Percentiles rank a stretch among this genome's conserved stretches.
These are phyloP conservation scores for Sturmia bella DNA, from an alignment of 2,888 invertebrate genomes.

Conservation along the genomic window DNA sequence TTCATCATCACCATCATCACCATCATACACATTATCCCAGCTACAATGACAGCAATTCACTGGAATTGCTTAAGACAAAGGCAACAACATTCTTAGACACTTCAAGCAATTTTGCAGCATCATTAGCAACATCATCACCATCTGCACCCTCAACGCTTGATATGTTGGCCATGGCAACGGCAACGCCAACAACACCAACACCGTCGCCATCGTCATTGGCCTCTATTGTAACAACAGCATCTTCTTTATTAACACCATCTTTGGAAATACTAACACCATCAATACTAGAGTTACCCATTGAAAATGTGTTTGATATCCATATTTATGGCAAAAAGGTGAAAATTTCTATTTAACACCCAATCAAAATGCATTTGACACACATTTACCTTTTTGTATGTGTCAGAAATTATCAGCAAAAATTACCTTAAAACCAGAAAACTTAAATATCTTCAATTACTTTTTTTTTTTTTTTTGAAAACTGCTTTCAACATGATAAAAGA, in stretches of 20 bases:
- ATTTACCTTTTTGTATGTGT: conserved; percentile 62
- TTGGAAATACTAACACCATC: conserved; percentile 44
- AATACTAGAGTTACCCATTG: conserved; percentile 55
- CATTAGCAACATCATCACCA: conserved; percentile 29
- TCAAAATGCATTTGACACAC: conserved; percentile 60
- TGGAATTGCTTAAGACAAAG: conserved; percentile 61
- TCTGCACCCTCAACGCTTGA: conserved; percentile 16
- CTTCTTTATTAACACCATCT: conserved; percentile 38
- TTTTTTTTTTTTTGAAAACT: conserved; percentile 21
- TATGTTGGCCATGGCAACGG: conserved; percentile 41
- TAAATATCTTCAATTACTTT: conserved; percentile 36
- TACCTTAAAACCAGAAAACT: conserved; percentile 7
- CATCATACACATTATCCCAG: conserved; percentile 41
- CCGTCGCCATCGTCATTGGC: not conserved
- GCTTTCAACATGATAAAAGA: conserved; percentile 45
- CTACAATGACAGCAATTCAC: conserved; percentile 40
- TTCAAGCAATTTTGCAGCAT: conserved; percentile 43
- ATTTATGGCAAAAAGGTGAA: conserved; percentile 68
- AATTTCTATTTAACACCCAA: conserved; percentile 61
- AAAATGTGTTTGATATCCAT: conserved; percentile 58
- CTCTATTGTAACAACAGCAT: not conserved
- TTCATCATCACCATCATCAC: conserved; percentile 51
- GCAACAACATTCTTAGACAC: conserved; percentile 69
- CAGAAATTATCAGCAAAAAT: conserved; percentile 42
- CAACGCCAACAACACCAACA: not conserved